phyloP scores from a whole-genome alignment of 1,140 invertebrate species.

The Neodiprion virginianus region DNA sequence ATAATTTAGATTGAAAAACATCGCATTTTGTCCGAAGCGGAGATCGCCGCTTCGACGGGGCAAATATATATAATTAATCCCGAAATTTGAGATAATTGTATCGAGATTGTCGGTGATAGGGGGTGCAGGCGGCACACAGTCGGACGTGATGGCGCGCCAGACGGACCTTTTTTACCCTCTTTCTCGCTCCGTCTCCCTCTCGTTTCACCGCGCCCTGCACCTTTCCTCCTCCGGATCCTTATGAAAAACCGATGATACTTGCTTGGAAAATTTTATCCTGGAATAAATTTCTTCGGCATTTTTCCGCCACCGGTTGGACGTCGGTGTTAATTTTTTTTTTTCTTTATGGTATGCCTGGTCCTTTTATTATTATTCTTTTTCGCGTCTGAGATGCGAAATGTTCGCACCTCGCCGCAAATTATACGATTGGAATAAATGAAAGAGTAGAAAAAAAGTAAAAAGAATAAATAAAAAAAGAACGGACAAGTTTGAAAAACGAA shows the following conservation, averaged over 20 bases:
- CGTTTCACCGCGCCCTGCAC: not conserved
- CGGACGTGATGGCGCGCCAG: not conserved
- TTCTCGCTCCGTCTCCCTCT: not conserved
- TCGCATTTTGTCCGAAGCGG: not conserved
- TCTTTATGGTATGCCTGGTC: no score
- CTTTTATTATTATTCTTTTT: no score
- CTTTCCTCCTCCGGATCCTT: no score
- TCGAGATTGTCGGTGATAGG: constrained; percentile 5
- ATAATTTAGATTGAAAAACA: constrained; percentile 8
- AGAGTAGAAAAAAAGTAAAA: no score
- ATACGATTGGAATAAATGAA: not conserved
- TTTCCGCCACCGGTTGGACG: no score
- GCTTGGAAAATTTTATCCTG: no score
- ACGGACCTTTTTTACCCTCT: not conserved
- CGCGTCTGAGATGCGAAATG: not conserved
- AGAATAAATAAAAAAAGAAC: no score
- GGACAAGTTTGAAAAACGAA: no score
- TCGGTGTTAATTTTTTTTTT: no score
- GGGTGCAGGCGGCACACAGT: constrained; percentile 6
- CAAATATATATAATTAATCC: constrained; percentile 6
- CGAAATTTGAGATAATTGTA: constrained; percentile 7
- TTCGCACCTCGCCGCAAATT: not conserved
- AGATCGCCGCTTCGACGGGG: constrained; percentile 1
- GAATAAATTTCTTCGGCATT: no score
- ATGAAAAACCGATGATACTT: no score